phyloP scores from a whole-genome alignment of 2,113 vertebrate species.

The Rhodinocichla rosea region DNA sequence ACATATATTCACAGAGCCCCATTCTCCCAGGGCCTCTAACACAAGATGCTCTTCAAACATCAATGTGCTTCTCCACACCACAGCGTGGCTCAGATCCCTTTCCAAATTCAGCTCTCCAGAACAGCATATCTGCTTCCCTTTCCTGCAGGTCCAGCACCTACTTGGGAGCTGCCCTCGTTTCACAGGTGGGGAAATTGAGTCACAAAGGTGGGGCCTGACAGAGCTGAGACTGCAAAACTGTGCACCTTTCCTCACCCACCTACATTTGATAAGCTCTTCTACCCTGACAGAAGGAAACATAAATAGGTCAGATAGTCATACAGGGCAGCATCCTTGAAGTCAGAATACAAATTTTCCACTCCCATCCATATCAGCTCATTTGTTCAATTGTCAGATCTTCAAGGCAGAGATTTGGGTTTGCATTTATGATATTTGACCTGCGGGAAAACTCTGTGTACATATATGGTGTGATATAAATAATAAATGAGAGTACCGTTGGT shows the following conservation, averaged over 20 bases:
- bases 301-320: conserved; percentile 34
- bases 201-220: neutral
- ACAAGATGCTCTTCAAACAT: neutral
- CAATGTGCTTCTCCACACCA: neutral
- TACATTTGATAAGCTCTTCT: conserved; percentile 8
- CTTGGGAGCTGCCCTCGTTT: neutral
- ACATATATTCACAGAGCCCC: neutral
- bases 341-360: neutral
- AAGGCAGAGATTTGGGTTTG: conserved; percentile 37
- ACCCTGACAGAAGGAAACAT: neutral
- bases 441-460: conserved; percentile 33
- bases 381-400: conserved; percentile 37
- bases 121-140: neutral
- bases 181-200: neutral
- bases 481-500: conserved; percentile 48
- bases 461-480: conserved; percentile 66
- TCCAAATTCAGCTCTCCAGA: neutral
- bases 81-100: neutral
- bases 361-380: conserved; percentile 20
- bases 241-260: neutral
- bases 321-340: neutral
- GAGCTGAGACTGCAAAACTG: neutral
- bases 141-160: neutral
- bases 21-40: neutral
- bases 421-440: conserved; percentile 51